Evolutionary conservation across 37 sponge, comb jelly and placozoan species (phyloP).

Genomic region (Sycon ciliatum): DNA sequence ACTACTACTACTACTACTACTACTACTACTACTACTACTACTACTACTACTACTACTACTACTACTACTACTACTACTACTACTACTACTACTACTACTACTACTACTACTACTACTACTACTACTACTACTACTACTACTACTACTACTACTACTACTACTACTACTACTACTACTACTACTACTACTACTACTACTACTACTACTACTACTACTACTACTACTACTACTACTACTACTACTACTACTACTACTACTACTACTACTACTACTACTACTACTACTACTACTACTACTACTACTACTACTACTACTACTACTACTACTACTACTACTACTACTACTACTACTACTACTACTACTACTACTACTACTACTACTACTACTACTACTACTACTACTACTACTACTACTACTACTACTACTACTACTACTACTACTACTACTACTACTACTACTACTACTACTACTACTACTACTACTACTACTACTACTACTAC

Average conservation of each 20-base stretch:
- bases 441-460: slow-evolving; percentile 6
- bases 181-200: slow-evolving; percentile 8
- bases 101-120: slow-evolving; percentile 8
- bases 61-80: slow-evolving; percentile 8
- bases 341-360: slow-evolving; percentile 8
- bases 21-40: slow-evolving; percentile 6
- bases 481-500: slow-evolving; percentile 8
- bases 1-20: slow-evolving; percentile 8
- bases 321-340: slow-evolving; percentile 6
- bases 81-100: slow-evolving; percentile 6
- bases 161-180: slow-evolving; percentile 8
- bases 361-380: slow-evolving; percentile 8
- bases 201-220: slow-evolving; percentile 6
- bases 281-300: slow-evolving; percentile 8
- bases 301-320: slow-evolving; percentile 8
- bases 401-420: slow-evolving; percentile 8
- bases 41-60: slow-evolving; percentile 8
- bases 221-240: slow-evolving; percentile 8
- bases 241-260: slow-evolving; percentile 8
- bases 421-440: slow-evolving; percentile 8
- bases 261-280: slow-evolving; percentile 6
- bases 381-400: slow-evolving; percentile 6
- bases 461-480: slow-evolving; percentile 8
- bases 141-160: slow-evolving; percentile 6
- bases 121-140: slow-evolving; percentile 8